phyloP scores from a whole-genome alignment of 1,140 invertebrate genomes.

The Mizuhopecten yessoensis region DNA sequence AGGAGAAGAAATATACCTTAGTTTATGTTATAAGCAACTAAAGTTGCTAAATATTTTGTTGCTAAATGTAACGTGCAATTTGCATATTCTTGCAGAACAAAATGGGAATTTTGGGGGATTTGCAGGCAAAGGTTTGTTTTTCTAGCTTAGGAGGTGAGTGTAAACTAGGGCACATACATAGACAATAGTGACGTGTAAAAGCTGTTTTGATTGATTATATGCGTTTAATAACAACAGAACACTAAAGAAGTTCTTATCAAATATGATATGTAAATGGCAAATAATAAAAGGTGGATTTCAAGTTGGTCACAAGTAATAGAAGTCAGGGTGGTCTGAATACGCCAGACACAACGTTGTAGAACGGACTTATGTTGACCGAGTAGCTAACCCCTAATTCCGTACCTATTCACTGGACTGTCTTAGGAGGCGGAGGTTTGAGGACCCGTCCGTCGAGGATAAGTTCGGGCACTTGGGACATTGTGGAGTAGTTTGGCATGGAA shows the following conservation, averaged over 20 bases:
- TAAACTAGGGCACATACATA: neutral
- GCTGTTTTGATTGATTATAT: neutral
- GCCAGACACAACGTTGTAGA: too few relatives aligned
- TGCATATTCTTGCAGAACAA: too few relatives aligned
- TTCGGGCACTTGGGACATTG: neutral
- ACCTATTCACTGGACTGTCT: neutral
- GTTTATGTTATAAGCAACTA: too few relatives aligned
- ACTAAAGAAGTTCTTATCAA: neutral
- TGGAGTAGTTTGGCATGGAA: neutral
- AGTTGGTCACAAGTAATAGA: neutral
- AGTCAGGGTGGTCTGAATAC: neutral
- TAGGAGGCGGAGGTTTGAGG: neutral
- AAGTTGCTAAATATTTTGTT: too few relatives aligned
- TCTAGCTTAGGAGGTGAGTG: too few relatives aligned
- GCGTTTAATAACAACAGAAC: neutral
- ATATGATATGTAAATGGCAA: neutral
- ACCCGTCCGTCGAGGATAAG: neutral
- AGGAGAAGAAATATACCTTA: too few relatives aligned
- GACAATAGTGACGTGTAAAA: too few relatives aligned
- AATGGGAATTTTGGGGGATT: neutral
- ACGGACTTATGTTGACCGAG: too few relatives aligned
- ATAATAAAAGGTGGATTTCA: neutral
- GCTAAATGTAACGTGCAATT: too few relatives aligned
- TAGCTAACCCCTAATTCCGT: too few relatives aligned
- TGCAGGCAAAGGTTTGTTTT: neutral